Evolutionary conservation across 1,140 invertebrate species (phyloP), one percentile per base, ranked within the genome.

Genomic region (Pseudomyrmex pallidus): DNA sequence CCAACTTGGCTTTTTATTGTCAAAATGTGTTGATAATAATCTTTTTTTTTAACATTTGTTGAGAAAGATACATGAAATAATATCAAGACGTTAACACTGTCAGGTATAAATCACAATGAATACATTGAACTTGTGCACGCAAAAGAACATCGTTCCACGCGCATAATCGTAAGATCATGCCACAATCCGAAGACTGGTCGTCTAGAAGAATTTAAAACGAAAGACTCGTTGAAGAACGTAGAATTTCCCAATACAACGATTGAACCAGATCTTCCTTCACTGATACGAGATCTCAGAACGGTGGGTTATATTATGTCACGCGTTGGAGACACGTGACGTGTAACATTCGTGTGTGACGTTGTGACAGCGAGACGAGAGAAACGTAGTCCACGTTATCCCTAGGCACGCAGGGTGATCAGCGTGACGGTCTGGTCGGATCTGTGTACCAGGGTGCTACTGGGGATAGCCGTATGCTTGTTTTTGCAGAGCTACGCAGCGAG

Each of bases 391-490:
- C 87, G 86, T 88, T 88, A 85, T 77, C 78, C 87, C 66, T 88
- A 76, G 83, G 52, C 54, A 66, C 77, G 74, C 82, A 85, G 57
- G 70, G 70, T 80, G 25, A 56, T 66, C 87, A 80, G 56, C 57
- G 84, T 86, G 87, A 86, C 87, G 84, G 73, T 88, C 87, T 84
- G 68, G 57, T 85, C 87, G 67, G 87, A 46, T 88, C 87, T 88
- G 87, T 88, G 70, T 88, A 82, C 74, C 87, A 80, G 87, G 87
- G 72, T 89, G 84, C 87, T 89, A 89, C 87, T 89, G 87, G 87
- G 87, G 87, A 86, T 84, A 85, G 78, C 74, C 84, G 87, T 89
- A 89, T 88, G 87, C 87, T 88, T 88, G 87, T 89, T 89, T 89
- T 88, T 89, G 87, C 87, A 84, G 87, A 86, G 73, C 87, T 83